Base-by-base conservation (phyloP, 1,140 invertebrate genomes). In the Orchesella cincta region DNA sequence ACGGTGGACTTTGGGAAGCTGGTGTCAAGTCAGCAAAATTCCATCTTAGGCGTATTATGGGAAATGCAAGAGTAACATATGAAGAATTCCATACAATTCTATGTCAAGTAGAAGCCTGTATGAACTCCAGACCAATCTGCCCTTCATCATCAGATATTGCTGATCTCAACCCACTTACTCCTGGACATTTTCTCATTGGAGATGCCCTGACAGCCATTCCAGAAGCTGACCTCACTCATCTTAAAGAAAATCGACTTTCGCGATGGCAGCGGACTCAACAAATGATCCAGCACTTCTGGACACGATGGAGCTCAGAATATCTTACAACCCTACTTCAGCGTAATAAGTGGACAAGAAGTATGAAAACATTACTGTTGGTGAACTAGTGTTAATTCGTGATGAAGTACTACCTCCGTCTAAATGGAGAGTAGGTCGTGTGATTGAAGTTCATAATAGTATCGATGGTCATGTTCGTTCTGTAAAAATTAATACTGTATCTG, bases 131-230 rank as follows among this genome's bases (percentile, higher is more conserved):
- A 31, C 62, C 62, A 16, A 26, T 29, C 3, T 31, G 23, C n/a
- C 8, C 62, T 1, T 31, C n/a, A 33, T 67, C 62, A 67, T 33
- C 62, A 12, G 31, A 31, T 1, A 26, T 29, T 31, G 62, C 2
- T 31, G 62, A 67, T n/a, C 33, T 31, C 3, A 1, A 29, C 5
- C 3, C 62, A 12, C 62, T 67, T 8, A 67, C 62, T 12, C 62
- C 62, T 12, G 62, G 62, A 8, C 62, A 67, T 67, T 67, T 67
- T 29, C n/a, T 67, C 8, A 67, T 67, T 67, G 62, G 62, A 5
- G 62, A 67, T 12, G 3, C 62, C 8, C 29, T 67, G 2, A 31
- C 8, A 8, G 26, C 62, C 2, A 29, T 67, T 12, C 62, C 62
- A 16, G 8, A 8, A 3, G 31, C 12, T 31, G 2, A 12, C 5